Evolutionary conservation across 2,113 vertebrate genomes (phyloP).

Genomic region (Alouatta palliata): DNA sequence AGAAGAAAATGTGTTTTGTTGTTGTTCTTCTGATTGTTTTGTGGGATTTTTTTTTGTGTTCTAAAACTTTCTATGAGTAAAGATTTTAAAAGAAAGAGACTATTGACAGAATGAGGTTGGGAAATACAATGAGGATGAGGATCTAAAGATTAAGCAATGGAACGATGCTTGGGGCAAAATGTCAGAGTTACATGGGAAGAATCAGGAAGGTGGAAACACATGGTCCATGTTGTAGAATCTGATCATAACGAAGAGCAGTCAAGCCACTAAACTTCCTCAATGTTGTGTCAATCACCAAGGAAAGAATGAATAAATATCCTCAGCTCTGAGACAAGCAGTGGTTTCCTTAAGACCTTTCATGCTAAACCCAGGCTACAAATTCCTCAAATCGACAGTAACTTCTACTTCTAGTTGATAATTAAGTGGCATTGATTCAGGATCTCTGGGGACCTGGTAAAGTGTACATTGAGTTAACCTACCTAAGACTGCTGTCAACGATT

Average conservation of each 20-base stretch:
- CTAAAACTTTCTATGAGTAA: neutral
- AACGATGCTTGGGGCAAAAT: neutral
- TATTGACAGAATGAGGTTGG: neutral
- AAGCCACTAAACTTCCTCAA: neutral
- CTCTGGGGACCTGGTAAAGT: neutral
- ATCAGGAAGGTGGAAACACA: neutral
- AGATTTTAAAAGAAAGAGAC: neutral
- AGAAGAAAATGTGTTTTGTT: neutral
- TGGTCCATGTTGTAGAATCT: neutral
- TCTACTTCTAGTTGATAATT: neutral
- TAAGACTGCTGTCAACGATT: neutral
- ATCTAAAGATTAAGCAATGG: neutral
- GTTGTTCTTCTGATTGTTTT: neutral
- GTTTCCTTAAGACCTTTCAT: neutral
- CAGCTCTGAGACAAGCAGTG: neutral
- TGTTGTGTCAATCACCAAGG: neutral
- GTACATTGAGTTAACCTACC: neutral
- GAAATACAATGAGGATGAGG: neutral
- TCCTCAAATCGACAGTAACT: neutral
- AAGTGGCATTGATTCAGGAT: rapidly evolving
- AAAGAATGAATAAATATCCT: neutral
- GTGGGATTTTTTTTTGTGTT: neutral
- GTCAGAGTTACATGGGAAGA: neutral
- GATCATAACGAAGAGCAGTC: neutral
- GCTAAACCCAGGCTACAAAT: neutral